Evolutionary conservation across 2,797 vertebrate species (phyloP), one percentile per base, ranked within the genome.

Genomic region (Microctenopoma stevenorrisi): DNA sequence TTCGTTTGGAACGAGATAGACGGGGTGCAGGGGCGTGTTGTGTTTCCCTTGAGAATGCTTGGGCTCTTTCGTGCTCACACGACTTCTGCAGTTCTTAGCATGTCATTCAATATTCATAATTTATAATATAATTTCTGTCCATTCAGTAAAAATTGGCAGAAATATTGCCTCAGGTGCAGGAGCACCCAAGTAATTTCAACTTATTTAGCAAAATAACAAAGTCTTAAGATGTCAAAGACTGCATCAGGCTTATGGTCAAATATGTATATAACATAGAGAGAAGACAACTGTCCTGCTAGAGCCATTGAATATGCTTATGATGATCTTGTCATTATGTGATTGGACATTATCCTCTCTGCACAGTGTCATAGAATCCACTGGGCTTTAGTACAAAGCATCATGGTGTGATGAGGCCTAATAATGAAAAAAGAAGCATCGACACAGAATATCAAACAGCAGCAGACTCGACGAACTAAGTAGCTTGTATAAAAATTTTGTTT

Each of bases 1-100:
- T 78, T 76, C 47, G 78, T 82, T 86, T 82, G 52, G 72, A 83
- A 37, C 18, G 18, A 6, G 35, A 64, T 49, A 74, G 15, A 30
- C 9, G 26, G 25, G 16, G 38, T 52, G 40, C 37, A 14, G 2
- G 22, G 35, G 26, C 28, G 38, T 38, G 15, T 46, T 43, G 4
- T 7, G 2, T 33, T 10, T 43, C 52, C 44, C 43, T 37, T 2
- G 15, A 53, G 43, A 14, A 11, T 28, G 25, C 38, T 68, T 22
- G 25, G 30, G 22, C 26, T 56, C 33, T 63, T 67, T 69, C 14
- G 30, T 46, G 38, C 53, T 59, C 4, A 9, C 69, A 70, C 47
- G 42, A 53, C 7, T 18, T 5, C 16, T 53, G 38, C 15, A 18
- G 25, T 55, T 83, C 35, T 70, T 18, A 51, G 54, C 38, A 59